phyloP scores from a whole-genome alignment of 2,888 invertebrate genomes.

The Anodontia alba region DNA sequence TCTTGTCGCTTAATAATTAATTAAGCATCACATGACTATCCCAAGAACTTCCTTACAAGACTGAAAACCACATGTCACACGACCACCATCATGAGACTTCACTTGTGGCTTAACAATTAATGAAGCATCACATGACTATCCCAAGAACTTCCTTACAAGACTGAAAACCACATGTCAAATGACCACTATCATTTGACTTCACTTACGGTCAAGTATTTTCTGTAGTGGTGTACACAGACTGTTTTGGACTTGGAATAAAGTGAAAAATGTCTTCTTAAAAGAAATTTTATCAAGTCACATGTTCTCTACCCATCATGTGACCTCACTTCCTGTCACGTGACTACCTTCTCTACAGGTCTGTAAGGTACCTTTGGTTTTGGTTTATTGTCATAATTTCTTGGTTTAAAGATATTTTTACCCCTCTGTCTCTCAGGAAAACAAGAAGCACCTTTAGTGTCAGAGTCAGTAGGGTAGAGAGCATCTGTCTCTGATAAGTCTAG shows the following conservation, averaged over 20 bases:
- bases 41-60: too few relatives aligned
- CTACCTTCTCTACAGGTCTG: conserved; percentile 64
- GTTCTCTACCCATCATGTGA: conserved; percentile 2
- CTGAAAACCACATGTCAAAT: background rate
- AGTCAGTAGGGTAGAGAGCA: conserved; percentile 65
- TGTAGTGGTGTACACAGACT: background rate
- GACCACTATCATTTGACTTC: background rate
- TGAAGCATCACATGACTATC: too few relatives aligned
- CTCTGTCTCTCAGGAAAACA: conserved; percentile 58
- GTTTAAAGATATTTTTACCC: conserved; percentile 69
- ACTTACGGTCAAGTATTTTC: background rate
- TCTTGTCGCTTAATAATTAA: background rate
- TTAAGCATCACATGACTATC: too few relatives aligned
- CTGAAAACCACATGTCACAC: background rate
- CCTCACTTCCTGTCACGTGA: conserved; percentile 25
- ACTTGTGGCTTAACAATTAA: too few relatives aligned
- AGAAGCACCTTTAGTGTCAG: conserved; percentile 47
- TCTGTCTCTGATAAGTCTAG: conserved; percentile 80
- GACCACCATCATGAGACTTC: background rate
- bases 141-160: too few relatives aligned
- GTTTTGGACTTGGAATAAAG: background rate
- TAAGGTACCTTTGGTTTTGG: conserved; percentile 66
- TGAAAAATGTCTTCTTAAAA: background rate
- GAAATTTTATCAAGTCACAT: background rate
- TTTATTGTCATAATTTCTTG: conserved; percentile 52